phyloP scores from a whole-genome alignment of 2,888 invertebrate species.

The Limnephilus lunatus region DNA sequence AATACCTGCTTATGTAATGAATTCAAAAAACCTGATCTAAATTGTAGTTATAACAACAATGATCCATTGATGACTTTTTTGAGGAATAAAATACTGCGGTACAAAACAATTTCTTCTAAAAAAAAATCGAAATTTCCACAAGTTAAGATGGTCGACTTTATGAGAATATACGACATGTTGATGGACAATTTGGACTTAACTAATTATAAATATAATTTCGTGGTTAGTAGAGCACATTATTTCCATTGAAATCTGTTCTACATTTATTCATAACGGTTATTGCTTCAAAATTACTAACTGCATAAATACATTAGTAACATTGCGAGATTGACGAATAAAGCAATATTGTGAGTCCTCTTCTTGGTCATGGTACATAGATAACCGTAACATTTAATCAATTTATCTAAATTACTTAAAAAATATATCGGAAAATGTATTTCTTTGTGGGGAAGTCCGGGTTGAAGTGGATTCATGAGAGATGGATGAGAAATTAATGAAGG shows the following conservation, averaged over 20 bases:
- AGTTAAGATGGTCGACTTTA: background rate
- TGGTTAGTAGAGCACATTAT: constrained; percentile 8
- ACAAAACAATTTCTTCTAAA: background rate
- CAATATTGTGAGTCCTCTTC: background rate
- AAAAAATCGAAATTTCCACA: background rate
- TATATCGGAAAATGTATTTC: background rate
- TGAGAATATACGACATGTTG: constrained; percentile 15
- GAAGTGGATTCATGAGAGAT: background rate
- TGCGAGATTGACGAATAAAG: background rate
- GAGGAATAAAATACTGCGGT: background rate
- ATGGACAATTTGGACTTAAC: constrained; percentile 22
- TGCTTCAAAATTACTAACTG: background rate
- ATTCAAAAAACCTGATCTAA: background rate
- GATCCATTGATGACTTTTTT: background rate
- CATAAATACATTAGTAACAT: background rate
- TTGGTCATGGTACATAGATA: background rate
- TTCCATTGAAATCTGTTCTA: background rate
- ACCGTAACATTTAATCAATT: background rate
- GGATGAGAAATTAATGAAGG: no score
- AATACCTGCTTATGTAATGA: background rate
- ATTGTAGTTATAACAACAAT: background rate
- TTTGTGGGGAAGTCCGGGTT: background rate
- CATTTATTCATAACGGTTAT: background rate
- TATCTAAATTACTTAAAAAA: background rate
- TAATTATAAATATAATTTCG: constrained; percentile 1